A percentile compares a stretch with the other conserved stretches of the same genome.
Evolutionary conservation across 2,113 vertebrate genomes (phyloP).

Genomic region (Neofelis nebulosa): DNA sequence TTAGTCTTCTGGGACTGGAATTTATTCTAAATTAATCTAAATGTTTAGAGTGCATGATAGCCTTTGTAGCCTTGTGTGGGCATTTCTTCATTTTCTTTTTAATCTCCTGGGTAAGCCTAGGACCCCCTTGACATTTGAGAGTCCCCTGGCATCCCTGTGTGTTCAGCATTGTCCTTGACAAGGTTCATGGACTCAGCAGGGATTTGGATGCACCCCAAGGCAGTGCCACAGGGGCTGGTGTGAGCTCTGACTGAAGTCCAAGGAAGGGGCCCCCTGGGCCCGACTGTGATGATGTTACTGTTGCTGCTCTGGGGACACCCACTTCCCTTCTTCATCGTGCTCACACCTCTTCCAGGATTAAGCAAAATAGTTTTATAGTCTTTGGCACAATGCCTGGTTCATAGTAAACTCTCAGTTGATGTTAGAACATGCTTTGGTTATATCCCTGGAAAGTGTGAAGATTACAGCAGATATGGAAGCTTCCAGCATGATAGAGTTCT

Average conservation of each 20-base stretch:
- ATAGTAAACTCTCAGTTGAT: conserved; percentile 56
- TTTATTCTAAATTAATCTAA: background rate
- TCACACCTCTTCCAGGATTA: background rate
- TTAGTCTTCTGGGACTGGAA: background rate
- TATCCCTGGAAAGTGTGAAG: conserved; percentile 70
- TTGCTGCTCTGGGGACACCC: background rate
- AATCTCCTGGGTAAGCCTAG: background rate
- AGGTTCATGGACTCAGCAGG: background rate
- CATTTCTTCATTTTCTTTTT: conserved; percentile 1
- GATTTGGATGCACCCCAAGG: too few relatives aligned
- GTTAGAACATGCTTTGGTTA: conserved; percentile 64
- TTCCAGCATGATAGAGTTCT: background rate
- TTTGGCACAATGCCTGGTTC: conserved; percentile 62
- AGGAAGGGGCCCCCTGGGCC: background rate
- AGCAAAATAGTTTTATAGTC: conserved; percentile 15
- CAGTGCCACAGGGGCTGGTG: background rate
- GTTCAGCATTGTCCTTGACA: background rate
- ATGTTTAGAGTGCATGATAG: background rate
- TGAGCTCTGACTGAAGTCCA: background rate
- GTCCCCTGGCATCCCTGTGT: background rate
- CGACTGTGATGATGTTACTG: background rate
- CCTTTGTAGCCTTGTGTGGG: background rate
- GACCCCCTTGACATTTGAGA: background rate
- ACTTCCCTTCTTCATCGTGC: background rate
- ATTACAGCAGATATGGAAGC: background rate